Base-by-base conservation (phyloP, 2,113 vertebrate genomes). In the Nicator chloris region DNA sequence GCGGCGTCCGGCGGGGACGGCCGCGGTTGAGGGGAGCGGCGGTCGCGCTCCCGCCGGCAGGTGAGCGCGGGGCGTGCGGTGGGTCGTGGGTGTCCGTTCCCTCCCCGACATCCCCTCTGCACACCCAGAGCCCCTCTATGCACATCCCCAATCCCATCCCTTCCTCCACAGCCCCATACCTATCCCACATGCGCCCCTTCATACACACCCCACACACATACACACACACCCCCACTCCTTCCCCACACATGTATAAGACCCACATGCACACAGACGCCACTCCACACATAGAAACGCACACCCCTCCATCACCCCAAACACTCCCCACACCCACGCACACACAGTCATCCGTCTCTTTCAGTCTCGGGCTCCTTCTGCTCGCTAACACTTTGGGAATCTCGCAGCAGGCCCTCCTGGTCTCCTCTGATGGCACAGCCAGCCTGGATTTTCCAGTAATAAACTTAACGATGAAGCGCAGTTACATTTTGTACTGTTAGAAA, bases 301-400 rank as follows among this genome's bases (percentile, higher is more conserved):
- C 13, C 8, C 28, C 12, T 60, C 22, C 47, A 9, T 60, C 54
- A 7, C 33, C n/a, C 15, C 39, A 7, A 14, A 11, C 64, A 7
- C 18, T 18, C 17, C 13, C 10, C 31, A 9, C 9, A 12, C 23
- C 23, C 24, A 3, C 2, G 5, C 31, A 37, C 23, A 11, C 44
- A 14, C 37, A 22, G 54, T 45, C 11, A 0, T 15, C 7, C 47
- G 28, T 47, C 33, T 6, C 2, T 10, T 20, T 8, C 15, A 1
- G 17, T 3, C 31, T 11, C 5, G 2, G 4, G 16, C 66, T 60
- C 33, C 33, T 61, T 35, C n/a, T 35, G 8, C 3, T 7, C 40
- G 12, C 53, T 18, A 0, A 4, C 2, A 0, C 14, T 14, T 6
- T 0, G 33, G 15, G 42, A 23, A 8, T 42, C 4, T 5, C 18